Percentiles rank a stretch among this genome's conserved stretches.
These are phyloP conservation scores for Ascidia mentula DNA, from an alignment of 23 tunicate species.

Conservation along the genomic window DNA sequence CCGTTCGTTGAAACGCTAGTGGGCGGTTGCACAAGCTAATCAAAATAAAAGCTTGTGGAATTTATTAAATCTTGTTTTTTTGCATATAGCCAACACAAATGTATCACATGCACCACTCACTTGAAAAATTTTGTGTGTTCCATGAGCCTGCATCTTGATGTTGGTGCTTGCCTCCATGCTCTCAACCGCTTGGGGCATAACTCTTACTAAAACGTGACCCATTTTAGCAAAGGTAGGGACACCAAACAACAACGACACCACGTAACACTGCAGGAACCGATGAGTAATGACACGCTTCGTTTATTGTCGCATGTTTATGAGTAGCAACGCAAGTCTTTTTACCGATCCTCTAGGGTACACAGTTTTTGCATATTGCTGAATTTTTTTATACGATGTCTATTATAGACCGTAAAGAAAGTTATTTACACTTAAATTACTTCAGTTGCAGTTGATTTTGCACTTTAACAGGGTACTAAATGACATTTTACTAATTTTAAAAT, in stretches of 20 bases:
- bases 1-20: background rate
- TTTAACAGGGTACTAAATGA: no score
- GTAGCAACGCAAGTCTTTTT: background rate
- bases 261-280: no score
- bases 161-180: background rate
- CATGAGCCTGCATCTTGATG: background rate
- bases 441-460: no score
- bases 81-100: no score
- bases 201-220: background rate
- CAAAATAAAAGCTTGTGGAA: background rate
- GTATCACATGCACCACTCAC: no score
- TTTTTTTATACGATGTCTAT: background rate
- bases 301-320: no score
- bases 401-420: no score
- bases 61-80: background rate
- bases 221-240: background rate
- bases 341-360: background rate
- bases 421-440: no score
- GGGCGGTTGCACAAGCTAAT: constrained; percentile 48
- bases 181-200: background rate
- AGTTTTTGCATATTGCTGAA: background rate
- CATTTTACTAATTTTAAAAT: no score
- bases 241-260: background rate
- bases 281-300: background rate
- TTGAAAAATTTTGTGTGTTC: background rate